Conservation (phyloP, 2,888 invertebrate genomes). For the Prenolepis imparis region DNA sequence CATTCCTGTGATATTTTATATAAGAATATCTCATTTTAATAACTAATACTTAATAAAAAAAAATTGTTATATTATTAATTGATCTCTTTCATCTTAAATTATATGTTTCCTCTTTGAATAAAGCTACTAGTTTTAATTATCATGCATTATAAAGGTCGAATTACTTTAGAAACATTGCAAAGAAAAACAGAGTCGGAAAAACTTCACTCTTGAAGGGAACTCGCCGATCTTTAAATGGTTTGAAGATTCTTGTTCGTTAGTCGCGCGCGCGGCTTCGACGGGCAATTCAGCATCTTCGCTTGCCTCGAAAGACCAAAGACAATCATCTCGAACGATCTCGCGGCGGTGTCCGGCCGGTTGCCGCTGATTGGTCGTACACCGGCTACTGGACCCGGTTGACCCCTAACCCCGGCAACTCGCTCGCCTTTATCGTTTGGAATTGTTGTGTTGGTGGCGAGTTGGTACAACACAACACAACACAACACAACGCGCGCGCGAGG, state of each 20-base stretch:
- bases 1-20: not conserved
- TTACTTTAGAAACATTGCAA: not conserved
- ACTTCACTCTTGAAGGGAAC: not conserved
- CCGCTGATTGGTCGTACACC: slow-evolving; percentile 80
- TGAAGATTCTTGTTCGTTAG: not conserved
- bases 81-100: not conserved
- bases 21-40: not conserved
- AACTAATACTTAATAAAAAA: slow-evolving; percentile 2
- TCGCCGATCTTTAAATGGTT: not conserved
- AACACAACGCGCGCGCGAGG: slow-evolving; percentile 57
- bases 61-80: not conserved
- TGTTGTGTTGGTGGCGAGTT: slow-evolving; percentile 80
- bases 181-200: not conserved
- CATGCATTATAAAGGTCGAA: not conserved
- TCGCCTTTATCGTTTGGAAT: slow-evolving; percentile 84
- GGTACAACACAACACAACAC: no score
- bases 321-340: slow-evolving; percentile 76
- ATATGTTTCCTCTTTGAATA: not conserved
- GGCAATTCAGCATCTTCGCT: slow-evolving; percentile 63
- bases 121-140: not conserved
- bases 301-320: slow-evolving; percentile 67
- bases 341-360: slow-evolving; percentile 68
- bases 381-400: slow-evolving; percentile 85
- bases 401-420: slow-evolving; percentile 84
- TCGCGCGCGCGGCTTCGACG: slow-evolving; percentile 68